Evolutionary conservation across 1,140 invertebrate species (phyloP).

Genomic region (Drosophila teissieri): DNA sequence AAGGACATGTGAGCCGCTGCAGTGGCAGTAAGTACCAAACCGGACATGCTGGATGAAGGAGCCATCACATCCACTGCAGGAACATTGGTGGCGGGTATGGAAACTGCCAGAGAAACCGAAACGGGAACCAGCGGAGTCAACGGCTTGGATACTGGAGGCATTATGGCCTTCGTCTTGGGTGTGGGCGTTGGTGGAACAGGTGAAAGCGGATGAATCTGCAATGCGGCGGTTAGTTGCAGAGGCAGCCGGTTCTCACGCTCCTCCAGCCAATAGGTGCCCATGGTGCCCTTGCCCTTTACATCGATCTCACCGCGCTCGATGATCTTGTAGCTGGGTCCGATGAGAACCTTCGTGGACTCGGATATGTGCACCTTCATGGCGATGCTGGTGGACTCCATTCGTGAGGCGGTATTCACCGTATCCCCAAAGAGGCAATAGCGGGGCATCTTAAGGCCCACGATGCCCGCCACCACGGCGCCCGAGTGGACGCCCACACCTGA

Average conservation of each 20-base stretch:
- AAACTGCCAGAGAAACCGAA: slow-evolving; percentile 11
- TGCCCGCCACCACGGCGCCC: slow-evolving; percentile 96
- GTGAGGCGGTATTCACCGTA: slow-evolving; percentile 95
- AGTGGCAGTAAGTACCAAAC: slow-evolving; percentile 52
- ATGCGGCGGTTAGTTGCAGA: slow-evolving; percentile 79
- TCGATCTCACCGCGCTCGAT: slow-evolving; percentile 92
- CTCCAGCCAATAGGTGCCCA: slow-evolving; percentile 97
- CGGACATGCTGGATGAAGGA: slow-evolving; percentile 34
- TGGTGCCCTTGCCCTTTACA: slow-evolving; percentile 94
- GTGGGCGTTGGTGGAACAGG: slow-evolving; percentile 54
- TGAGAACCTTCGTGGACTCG: slow-evolving; percentile 91
- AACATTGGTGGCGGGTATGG: slow-evolving; percentile 1
- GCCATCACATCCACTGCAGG: slow-evolving; percentile 17
- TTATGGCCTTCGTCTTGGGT: slow-evolving; percentile 38
- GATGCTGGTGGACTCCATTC: slow-evolving; percentile 96
- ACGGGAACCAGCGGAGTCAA: slow-evolving; percentile 15
- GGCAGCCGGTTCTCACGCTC: slow-evolving; percentile 87
- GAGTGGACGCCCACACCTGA: slow-evolving; percentile 92
- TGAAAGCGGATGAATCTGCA: slow-evolving; percentile 66
- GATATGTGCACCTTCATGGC: slow-evolving; percentile 98
- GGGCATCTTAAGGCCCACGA: slow-evolving; percentile 98
- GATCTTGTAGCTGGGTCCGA: slow-evolving; percentile 91
- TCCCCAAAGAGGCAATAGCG: slow-evolving; percentile 93
- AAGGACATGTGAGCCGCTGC: slow-evolving; percentile 54
- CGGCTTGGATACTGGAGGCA: slow-evolving; percentile 26